Evolutionary conservation across 1,140 invertebrate species (phyloP).

Genomic region (Zophobas morio): DNA sequence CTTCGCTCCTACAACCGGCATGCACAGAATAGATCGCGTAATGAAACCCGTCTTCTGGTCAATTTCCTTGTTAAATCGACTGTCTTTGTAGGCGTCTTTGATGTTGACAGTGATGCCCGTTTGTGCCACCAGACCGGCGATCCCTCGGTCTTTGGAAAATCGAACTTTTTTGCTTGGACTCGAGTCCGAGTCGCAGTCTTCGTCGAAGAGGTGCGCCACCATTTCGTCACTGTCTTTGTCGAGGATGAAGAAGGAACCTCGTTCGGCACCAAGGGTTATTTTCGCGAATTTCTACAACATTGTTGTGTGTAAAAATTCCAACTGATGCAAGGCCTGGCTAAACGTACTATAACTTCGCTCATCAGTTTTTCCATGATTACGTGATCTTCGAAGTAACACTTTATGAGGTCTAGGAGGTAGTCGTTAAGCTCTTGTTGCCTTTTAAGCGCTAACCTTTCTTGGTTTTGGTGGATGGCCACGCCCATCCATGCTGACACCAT

Average conservation of each 20-base stretch:
- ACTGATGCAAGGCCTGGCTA: background rate
- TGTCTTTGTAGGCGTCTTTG: conserved; percentile 70
- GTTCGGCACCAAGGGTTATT: conserved; percentile 69
- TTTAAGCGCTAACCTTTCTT: conserved; percentile 68
- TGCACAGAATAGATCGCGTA: conserved; percentile 69
- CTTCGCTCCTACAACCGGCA: conserved; percentile 70
- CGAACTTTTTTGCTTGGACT: conserved; percentile 66
- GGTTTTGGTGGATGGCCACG: conserved; percentile 71
- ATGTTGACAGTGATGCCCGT: conserved; percentile 69
- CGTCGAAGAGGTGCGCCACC: conserved; percentile 72
- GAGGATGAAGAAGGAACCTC: conserved; percentile 71
- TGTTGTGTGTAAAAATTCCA: conserved; percentile 34
- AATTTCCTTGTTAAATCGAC: conserved; percentile 69
- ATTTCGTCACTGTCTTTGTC: conserved; percentile 67
- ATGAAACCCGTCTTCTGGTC: conserved; percentile 70
- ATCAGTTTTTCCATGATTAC: conserved; percentile 71
- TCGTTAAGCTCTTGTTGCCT: conserved; percentile 69
- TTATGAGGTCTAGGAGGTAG: conserved; percentile 68
- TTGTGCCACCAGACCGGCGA: conserved; percentile 69
- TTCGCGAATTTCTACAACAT: conserved; percentile 71
- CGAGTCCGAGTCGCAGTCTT: conserved; percentile 66
- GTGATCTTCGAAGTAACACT: conserved; percentile 71
- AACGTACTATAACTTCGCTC: conserved; percentile 70
- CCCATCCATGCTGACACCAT: conserved; percentile 72
- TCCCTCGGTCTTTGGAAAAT: conserved; percentile 67